Percentiles rank a stretch among this genome's conserved stretches.
These are phyloP conservation scores for Arizona elegans DNA, from an alignment of 2,113 vertebrate genomes.

Conservation along the genomic window DNA sequence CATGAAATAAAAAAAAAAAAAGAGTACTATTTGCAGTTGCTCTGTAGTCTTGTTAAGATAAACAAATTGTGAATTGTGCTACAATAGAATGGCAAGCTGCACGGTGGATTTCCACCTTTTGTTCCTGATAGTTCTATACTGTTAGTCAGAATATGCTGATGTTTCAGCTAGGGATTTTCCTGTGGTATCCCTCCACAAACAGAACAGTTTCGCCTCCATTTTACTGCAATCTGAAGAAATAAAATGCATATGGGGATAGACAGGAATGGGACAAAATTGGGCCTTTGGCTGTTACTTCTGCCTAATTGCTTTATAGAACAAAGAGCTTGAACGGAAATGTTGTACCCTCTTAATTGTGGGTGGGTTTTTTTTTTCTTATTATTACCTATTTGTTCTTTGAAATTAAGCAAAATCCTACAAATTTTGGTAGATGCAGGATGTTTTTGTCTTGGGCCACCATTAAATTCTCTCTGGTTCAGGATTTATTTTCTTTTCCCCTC, in stretches of 20 bases:
- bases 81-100: neutral
- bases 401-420: neutral
- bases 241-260: too few relatives aligned
- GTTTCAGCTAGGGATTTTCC: neutral
- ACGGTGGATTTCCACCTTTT: neutral
- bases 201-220: neutral
- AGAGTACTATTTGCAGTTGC: constrained; percentile 4
- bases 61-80: neutral
- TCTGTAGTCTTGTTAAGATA: neutral
- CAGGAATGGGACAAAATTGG: too few relatives aligned
- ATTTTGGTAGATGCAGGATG: neutral
- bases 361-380: neutral
- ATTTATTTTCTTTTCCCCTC: neutral
- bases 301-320: neutral
- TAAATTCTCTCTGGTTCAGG: neutral
- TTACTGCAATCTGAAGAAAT: neutral
- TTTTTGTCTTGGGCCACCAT: neutral
- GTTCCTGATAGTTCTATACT: neutral
- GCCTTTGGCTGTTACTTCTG: neutral
- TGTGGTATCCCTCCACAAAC: neutral
- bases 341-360: neutral
- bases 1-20: constrained; percentile 19
- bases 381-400: neutral
- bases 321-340: neutral
- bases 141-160: neutral